Conservation (phyloP, 2,888 invertebrate genomes). For the Nudaria mundana region DNA sequence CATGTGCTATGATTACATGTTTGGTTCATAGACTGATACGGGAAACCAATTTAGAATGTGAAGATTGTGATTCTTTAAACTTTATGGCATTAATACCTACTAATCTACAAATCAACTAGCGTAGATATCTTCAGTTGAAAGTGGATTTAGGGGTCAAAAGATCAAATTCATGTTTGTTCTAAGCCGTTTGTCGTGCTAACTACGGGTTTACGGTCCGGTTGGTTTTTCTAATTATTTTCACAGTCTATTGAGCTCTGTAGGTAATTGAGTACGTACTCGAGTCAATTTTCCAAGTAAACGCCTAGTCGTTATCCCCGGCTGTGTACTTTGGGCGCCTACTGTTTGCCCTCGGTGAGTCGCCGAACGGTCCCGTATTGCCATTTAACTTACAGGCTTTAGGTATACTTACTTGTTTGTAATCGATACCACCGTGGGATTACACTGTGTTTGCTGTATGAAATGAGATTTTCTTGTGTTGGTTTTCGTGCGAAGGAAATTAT, state of each 20-base stretch:
- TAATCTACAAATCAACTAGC: no score
- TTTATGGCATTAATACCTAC: no score
- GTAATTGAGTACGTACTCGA: slow-evolving; percentile 1
- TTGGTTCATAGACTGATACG: no score
- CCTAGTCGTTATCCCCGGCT: not conserved
- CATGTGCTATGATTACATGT: no score
- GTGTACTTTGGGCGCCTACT: slow-evolving; percentile 7
- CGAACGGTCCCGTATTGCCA: slow-evolving; percentile 17
- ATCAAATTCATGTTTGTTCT: not conserved
- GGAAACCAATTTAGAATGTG: no score
- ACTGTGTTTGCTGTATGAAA: not conserved
- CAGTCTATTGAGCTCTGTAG: slow-evolving; percentile 1
- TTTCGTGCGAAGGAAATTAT: not conserved
- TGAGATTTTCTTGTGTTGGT: not conserved
- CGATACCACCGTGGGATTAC: slow-evolving; percentile 1
- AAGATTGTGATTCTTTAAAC: no score
- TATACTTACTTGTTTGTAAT: no score
- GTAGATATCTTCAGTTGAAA: no score
- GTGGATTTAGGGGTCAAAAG: no score
- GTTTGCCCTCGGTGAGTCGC: slow-evolving; percentile 5
- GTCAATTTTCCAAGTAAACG: slow-evolving; percentile 10
- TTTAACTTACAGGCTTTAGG: slow-evolving; percentile 7
- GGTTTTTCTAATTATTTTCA: not conserved
- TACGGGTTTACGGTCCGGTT: not conserved
- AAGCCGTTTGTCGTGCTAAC: not conserved